Percentiles rank a stretch among this genome's conserved stretches.
Evolutionary conservation across 2,888 invertebrate species (phyloP).

Genomic region (Polietes domitor): DNA sequence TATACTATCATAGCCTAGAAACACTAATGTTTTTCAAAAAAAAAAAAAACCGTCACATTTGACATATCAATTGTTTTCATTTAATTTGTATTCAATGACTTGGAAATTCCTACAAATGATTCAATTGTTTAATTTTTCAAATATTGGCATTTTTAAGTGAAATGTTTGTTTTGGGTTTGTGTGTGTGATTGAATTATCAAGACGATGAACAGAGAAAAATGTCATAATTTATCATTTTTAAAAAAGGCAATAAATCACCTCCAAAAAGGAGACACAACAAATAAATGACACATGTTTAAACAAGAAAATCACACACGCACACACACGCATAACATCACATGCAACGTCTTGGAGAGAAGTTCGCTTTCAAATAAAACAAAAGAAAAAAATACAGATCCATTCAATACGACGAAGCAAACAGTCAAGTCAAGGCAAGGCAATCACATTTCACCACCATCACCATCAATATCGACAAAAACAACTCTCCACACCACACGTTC

Average conservation of each 20-base stretch:
- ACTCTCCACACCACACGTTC: no score
- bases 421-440: background rate
- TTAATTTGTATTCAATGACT: no score
- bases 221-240: conserved; percentile 9
- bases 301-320: background rate
- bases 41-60: no score
- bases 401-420: background rate
- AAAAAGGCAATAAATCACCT: conserved; percentile 1
- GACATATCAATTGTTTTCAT: no score
- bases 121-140: no score
- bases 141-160: background rate
- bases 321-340: background rate
- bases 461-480: no score
- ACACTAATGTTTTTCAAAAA: no score
- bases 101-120: no score
- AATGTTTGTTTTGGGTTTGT: conserved; percentile 2
- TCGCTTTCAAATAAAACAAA: no score
- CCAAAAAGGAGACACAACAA: background rate
- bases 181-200: background rate
- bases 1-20: no score
- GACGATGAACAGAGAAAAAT: background rate
- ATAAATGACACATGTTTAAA: conserved; percentile 9
- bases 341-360: no score
- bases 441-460: background rate
- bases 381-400: no score